Conservation (phyloP, 2,797 vertebrate species). For the Sebastes cheni region DNA sequence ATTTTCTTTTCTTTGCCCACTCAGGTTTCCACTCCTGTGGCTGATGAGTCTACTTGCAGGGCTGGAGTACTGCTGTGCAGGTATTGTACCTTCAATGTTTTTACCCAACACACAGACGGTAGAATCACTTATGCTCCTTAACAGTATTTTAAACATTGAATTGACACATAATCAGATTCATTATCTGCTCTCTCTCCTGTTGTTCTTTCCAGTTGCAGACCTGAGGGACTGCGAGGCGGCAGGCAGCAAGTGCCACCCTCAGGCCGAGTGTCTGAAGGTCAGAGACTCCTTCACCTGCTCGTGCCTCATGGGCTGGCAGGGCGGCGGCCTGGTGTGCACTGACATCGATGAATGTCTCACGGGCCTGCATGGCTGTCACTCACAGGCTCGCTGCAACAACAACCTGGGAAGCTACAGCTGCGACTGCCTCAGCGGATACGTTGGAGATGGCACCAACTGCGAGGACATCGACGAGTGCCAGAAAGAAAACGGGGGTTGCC, state of each 20-base stretch:
- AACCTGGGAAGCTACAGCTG: constrained; percentile 82
- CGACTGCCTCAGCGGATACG: constrained; percentile 78
- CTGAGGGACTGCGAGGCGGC: constrained; percentile 67
- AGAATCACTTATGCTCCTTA: not conserved
- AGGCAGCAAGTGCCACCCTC: constrained; percentile 73
- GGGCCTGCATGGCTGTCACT: constrained; percentile 76
- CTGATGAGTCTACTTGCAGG: constrained; percentile 63
- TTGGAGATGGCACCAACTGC: constrained; percentile 80
- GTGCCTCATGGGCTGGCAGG: constrained; percentile 80
- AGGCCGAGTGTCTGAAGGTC: constrained; percentile 79
- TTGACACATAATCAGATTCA: not conserved
- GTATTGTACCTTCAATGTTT: constrained; percentile 39
- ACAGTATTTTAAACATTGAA: too few species aligned
- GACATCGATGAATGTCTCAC: constrained; percentile 84
- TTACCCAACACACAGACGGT: not conserved
- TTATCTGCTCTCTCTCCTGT: not conserved
- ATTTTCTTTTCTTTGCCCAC: constrained; percentile 9
- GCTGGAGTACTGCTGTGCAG: constrained; percentile 64
- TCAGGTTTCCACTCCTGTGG: constrained; percentile 73
- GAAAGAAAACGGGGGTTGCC: constrained; percentile 81
- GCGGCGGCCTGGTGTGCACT: constrained; percentile 75
- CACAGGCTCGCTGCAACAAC: constrained; percentile 78
- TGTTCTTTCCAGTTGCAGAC: constrained; percentile 56
- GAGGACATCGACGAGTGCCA: constrained; percentile 84
- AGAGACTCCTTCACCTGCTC: constrained; percentile 69